Evolutionary conservation across 2,113 vertebrate species (phyloP), one percentile per base, ranked within the genome.

Genomic region (Callorhinus ursinus): DNA sequence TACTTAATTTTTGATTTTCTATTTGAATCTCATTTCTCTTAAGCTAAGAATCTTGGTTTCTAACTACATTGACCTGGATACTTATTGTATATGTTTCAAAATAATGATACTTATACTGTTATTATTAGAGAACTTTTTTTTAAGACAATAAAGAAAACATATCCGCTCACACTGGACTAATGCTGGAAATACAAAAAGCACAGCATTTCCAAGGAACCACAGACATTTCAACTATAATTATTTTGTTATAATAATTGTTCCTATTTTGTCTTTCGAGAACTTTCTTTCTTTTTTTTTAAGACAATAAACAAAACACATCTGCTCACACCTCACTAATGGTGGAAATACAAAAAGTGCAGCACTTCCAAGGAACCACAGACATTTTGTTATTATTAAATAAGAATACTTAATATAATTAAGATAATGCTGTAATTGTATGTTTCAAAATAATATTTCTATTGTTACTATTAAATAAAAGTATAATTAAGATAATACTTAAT

Each of bases 1-100:
- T 74, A 63, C 21, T 53, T 82, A 81, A 51, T 72, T 88, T 91
- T 67, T 26, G 31, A 84, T 79, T 83, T 96, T 92, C 18, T 63
- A 39, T 51, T 83, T 61, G 2, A 36, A 33, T 19, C 28, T 93
- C 21, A 26, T 96, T 90, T 95, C 39, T 90, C 22, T 87, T 79
- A 80, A 88, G 33, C 15, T 55, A 79, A 59, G 53, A 95, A 42
- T 77, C 42, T 83, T 91, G 93, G 12, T 88, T 82, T 96, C 42
- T 90, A 33, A 72, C 31, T 63, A n/a, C 22, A 46, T 51, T 83
- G 24, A 72, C 76, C 53, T 82, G 36, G 53, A 71, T 88, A 61
- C 26, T 79, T 79, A 88, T 33, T 71, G 19, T 46, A 46, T 42
- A 15, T 51, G 3, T 81, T 97, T 92, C 57, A 93, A 96, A 89